A percentile compares a stretch with the other conserved stretches of the same genome.
These are phyloP conservation scores for Myiothlypis chrysogaster DNA, from an alignment of 2,797 vertebrate species.

Conservation along the genomic window DNA sequence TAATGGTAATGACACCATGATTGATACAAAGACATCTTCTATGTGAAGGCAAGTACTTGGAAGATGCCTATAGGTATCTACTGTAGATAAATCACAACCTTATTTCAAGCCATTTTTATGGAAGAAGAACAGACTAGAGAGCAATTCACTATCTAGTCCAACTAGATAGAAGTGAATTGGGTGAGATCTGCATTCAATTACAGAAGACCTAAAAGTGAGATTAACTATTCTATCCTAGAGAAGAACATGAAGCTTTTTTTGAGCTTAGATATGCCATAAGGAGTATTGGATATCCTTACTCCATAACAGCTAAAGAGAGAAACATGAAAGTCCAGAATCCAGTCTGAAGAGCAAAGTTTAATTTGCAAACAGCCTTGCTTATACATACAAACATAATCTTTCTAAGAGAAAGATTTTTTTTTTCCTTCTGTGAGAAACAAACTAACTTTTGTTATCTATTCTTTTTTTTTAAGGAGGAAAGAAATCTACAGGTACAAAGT, in stretches of 20 bases:
- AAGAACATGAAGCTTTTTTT: neutral
- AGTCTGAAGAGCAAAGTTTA: neutral
- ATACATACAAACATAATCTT: neutral
- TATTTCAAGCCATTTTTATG: conserved; percentile 12
- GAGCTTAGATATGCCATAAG: neutral
- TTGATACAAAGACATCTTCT: conserved; percentile 10
- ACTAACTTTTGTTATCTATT: neutral
- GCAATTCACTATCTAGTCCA: neutral
- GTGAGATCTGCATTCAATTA: neutral
- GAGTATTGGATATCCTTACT: neutral
- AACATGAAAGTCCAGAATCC: neutral
- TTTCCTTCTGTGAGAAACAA: neutral
- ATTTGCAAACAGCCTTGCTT: neutral
- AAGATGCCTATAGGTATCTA: neutral
- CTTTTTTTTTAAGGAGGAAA: neutral
- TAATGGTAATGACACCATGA: neutral
- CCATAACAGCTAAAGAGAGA: neutral
- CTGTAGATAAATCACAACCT: conserved; percentile 17
- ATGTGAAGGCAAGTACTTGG: conserved; percentile 6
- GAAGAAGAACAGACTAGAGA: neutral
- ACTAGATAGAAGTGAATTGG: neutral
- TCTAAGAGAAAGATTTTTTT: neutral
- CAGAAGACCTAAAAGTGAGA: neutral
- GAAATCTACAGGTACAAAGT: neutral
- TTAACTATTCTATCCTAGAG: neutral